Evolutionary conservation across 2,113 vertebrate genomes (phyloP).

Genomic region (Carettochelys insculpta): DNA sequence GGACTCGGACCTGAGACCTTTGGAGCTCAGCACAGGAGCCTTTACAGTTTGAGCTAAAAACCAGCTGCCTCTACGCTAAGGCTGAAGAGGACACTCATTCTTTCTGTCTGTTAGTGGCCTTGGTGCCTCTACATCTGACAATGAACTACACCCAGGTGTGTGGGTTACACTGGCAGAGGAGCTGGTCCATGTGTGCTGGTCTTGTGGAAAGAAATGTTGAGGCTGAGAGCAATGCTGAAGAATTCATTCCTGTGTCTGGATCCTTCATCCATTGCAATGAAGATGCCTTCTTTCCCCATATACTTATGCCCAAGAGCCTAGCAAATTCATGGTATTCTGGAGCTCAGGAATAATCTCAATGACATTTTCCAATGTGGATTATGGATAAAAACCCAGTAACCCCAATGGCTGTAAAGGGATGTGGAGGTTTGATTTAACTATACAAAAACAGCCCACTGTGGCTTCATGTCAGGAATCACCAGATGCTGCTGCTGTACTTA

Average conservation of each 20-base stretch:
- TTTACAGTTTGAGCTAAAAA: too few relatives aligned
- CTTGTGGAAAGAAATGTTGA: neutral
- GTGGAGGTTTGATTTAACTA: neutral
- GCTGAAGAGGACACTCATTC: too few relatives aligned
- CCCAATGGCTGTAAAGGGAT: neutral
- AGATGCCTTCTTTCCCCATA: neutral
- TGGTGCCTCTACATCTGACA: too few relatives aligned
- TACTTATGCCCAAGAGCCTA: neutral
- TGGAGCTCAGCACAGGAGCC: too few relatives aligned
- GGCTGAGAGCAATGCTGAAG: neutral
- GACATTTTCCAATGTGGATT: neutral
- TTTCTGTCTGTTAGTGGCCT: too few relatives aligned
- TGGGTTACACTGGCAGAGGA: neutral
- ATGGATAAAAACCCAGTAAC: neutral
- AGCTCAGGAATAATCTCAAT: neutral
- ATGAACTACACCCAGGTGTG: too few relatives aligned
- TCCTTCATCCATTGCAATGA: too few relatives aligned
- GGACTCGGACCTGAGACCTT: too few relatives aligned
- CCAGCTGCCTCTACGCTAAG: too few relatives aligned
- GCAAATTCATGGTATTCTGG: neutral
- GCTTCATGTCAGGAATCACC: neutral
- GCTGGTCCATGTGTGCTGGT: neutral
- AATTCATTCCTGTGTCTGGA: too few relatives aligned
- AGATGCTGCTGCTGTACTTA: neutral
- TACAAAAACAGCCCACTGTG: neutral